phyloP scores from a whole-genome alignment of 2,797 vertebrate genomes.

The Xerus rutilus region DNA sequence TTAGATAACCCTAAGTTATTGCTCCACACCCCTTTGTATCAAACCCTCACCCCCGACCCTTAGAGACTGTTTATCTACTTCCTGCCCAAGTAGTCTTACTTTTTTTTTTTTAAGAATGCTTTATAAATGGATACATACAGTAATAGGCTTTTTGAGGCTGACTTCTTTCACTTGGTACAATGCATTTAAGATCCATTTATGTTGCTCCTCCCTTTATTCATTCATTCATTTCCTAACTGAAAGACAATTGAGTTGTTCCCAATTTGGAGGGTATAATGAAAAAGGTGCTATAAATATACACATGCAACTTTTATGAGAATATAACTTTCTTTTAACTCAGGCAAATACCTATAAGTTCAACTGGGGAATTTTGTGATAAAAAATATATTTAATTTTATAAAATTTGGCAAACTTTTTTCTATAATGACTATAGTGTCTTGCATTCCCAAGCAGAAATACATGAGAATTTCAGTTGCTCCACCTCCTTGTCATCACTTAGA shows the following conservation, averaged over 20 bases:
- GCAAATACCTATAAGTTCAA: slow-evolving; percentile 29
- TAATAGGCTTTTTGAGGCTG: not conserved
- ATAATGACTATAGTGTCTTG: not conserved
- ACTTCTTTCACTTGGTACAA: slow-evolving; percentile 28
- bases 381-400: slow-evolving; percentile 44
- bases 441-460: not conserved
- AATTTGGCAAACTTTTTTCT: slow-evolving; percentile 29
- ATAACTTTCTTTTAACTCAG: slow-evolving; percentile 58
- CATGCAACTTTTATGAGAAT: slow-evolving; percentile 65
- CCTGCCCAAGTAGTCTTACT: not conserved
- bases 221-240: slow-evolving; percentile 19
- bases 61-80: not conserved
- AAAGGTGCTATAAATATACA: slow-evolving; percentile 65
- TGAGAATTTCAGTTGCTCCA: not conserved
- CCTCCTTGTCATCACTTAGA: not conserved
- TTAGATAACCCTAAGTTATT: not conserved
- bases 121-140: not conserved
- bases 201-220: not conserved
- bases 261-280: slow-evolving; percentile 36
- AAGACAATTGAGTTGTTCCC: slow-evolving; percentile 46
- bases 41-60: no score
- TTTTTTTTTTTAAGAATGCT: slow-evolving; percentile 13
- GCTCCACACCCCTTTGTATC: not conserved
- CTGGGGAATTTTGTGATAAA: not conserved
- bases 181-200: not conserved